Percentiles rank a stretch among this genome's conserved stretches.
These are phyloP conservation scores for Aix galericulata DNA, from an alignment of 2,113 vertebrate species.

Conservation along the genomic window DNA sequence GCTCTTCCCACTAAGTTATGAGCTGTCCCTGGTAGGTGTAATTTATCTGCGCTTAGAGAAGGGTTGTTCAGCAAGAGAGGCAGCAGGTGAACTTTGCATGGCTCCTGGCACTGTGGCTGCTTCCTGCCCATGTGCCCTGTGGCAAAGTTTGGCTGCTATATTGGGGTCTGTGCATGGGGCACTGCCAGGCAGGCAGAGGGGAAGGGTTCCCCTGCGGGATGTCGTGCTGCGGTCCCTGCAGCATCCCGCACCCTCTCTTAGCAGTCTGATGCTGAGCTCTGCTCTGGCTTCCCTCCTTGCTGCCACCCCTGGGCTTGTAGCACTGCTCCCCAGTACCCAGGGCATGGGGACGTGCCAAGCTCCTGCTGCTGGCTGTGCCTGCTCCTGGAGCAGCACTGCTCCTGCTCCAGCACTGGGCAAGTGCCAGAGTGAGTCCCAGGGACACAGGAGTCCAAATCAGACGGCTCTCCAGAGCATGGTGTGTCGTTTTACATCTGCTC, in stretches of 20 bases:
- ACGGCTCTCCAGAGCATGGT: background rate
- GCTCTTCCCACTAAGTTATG: background rate
- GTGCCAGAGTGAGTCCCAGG: accelerated
- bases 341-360: background rate
- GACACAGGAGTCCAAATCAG: background rate
- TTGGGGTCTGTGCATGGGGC: accelerated
- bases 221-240: background rate
- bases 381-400: too few relatives aligned
- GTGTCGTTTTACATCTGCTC: slow-evolving; percentile 20
- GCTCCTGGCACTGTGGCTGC: accelerated
- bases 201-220: background rate
- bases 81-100: background rate
- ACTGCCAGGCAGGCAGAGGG: background rate
- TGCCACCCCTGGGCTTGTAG: accelerated
- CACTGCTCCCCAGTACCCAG: accelerated
- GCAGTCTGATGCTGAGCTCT: background rate
- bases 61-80: background rate
- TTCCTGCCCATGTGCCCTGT: accelerated
- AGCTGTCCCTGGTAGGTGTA: background rate
- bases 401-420: too few relatives aligned
- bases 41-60: background rate
- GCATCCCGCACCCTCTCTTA: accelerated
- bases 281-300: background rate
- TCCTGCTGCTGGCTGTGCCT: too few relatives aligned
- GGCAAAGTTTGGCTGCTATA: background rate